Evolutionary conservation across 2,113 vertebrate species (phyloP).

Genomic region (Asarcornis scutulata): DNA sequence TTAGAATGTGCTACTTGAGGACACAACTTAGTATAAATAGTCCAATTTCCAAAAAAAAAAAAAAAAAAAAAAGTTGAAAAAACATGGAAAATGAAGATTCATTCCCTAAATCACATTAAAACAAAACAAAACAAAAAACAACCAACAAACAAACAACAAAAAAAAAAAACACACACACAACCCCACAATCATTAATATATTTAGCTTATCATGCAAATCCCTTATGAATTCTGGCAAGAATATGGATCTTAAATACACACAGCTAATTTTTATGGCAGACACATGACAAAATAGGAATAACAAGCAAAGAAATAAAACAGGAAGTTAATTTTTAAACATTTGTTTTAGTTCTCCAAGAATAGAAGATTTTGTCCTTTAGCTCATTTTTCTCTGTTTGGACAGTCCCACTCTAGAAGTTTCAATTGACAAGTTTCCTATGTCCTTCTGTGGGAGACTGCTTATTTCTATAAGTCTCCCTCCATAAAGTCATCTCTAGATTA

Average conservation of each 20-base stretch:
- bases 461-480: not conserved
- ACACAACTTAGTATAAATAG: not conserved
- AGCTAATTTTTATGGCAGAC: not conserved
- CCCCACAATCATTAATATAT: not conserved
- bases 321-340: not conserved
- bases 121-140: no score
- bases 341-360: rapidly evolving
- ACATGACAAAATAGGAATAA: not conserved
- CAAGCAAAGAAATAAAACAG: not conserved
- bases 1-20: not conserved
- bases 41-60: not conserved
- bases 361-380: not conserved
- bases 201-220: not conserved
- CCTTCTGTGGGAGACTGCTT: not conserved
- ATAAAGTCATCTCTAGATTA: not conserved
- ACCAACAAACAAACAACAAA: no score
- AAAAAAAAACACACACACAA: no score
- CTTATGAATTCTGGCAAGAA: not conserved
- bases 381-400: not conserved
- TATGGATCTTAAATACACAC: not conserved
- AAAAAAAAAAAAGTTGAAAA: not conserved
- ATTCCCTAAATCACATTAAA: not conserved
- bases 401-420: not conserved
- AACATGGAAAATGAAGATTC: not conserved
- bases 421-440: not conserved